These are phyloP conservation scores for Platichthys stellatus DNA, from an alignment of 2,113 vertebrate species.

Conservation along the genomic window DNA sequence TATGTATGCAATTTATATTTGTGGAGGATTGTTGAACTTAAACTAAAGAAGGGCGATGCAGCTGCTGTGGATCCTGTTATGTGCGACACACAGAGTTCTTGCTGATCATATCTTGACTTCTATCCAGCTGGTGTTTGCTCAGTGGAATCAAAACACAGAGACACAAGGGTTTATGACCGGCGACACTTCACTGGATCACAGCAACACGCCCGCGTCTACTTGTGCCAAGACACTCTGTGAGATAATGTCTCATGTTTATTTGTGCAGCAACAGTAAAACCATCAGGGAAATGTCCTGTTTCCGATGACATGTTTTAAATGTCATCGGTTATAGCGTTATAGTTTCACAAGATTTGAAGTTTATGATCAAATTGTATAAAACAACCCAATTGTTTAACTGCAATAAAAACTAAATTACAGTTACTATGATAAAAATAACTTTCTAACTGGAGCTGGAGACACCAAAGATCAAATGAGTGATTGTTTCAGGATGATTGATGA, in stretches of 20 bases:
- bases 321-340: too few relatives aligned
- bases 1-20: neutral
- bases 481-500: neutral
- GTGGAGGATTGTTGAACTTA: neutral
- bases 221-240: neutral
- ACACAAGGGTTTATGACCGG: conserved; percentile 30
- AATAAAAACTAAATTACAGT: too few relatives aligned
- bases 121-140: conserved; percentile 54
- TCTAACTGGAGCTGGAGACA: neutral
- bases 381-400: too few relatives aligned
- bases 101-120: conserved; percentile 16
- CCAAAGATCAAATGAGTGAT: neutral
- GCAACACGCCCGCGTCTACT: conserved; percentile 26
- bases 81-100: conserved; percentile 6
- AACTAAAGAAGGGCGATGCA: neutral
- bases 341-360: too few relatives aligned
- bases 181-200: conserved; percentile 32
- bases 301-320: too few relatives aligned
- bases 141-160: conserved; percentile 46
- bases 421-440: too few relatives aligned
- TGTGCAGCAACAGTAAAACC: neutral
- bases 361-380: too few relatives aligned
- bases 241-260: conserved; percentile 7
- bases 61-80: neutral
- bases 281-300: neutral